Conservation (phyloP, 2,113 vertebrate genomes). For the Lasiurus cinereus region DNA sequence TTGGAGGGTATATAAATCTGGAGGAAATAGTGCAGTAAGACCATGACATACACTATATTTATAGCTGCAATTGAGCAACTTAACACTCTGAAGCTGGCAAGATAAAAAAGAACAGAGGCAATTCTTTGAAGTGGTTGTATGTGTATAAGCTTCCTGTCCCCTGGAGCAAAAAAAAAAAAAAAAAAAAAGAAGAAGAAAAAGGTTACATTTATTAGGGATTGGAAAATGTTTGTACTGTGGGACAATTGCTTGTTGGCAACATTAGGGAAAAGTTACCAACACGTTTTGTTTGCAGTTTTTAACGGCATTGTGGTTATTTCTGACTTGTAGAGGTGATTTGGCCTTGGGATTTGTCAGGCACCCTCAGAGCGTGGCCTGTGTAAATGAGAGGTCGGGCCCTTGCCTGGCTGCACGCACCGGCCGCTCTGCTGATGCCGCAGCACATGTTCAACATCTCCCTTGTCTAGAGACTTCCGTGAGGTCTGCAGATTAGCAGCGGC, state of each 20-base stretch:
- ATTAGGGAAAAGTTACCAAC: constrained; percentile 79
- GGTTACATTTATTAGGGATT: constrained; percentile 77
- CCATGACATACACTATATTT: constrained; percentile 81
- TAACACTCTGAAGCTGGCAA: constrained; percentile 82
- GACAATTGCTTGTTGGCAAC: constrained; percentile 78
- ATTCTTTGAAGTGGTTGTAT: constrained; percentile 85
- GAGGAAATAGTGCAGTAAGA: constrained; percentile 77
- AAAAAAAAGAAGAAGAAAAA: constrained; percentile 36
- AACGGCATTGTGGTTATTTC: constrained; percentile 49
- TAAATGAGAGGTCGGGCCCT: not conserved
- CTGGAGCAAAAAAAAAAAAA: constrained; percentile 80
- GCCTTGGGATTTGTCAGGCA: constrained; percentile 9
- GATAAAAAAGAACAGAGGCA: constrained; percentile 79
- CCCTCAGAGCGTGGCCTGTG: accelerated
- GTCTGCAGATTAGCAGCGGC: constrained; percentile 79
- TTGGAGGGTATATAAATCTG: constrained; percentile 65
- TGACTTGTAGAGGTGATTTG: constrained; percentile 56
- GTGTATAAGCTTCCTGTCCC: constrained; percentile 82
- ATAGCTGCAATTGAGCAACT: constrained; percentile 83
- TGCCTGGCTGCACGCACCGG: accelerated
- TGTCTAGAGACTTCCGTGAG: constrained; percentile 83
- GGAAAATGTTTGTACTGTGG: constrained; percentile 78
- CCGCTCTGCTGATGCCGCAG: constrained; percentile 68
- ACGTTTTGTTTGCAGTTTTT: constrained; percentile 76
- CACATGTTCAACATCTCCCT: constrained; percentile 77